Evolutionary conservation across 2,113 vertebrate genomes (phyloP).

Genomic region (Microcebus griseorufus): DNA sequence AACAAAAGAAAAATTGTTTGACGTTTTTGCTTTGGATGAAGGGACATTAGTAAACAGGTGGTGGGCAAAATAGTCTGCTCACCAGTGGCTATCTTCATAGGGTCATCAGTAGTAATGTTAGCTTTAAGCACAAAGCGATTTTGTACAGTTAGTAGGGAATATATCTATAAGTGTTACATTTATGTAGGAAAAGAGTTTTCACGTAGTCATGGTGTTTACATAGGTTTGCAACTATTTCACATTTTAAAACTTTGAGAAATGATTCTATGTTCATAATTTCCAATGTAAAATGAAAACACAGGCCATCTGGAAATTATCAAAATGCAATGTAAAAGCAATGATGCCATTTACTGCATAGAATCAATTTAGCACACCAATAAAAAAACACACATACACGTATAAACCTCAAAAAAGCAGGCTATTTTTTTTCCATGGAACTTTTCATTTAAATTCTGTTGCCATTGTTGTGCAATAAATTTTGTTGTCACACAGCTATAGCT

Average conservation of each 20-base stretch:
- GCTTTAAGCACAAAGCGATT: neutral
- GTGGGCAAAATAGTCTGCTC: neutral
- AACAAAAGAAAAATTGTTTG: conserved; percentile 4
- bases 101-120: neutral
- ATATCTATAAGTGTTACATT: neutral
- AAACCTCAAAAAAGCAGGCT: conserved; percentile 78
- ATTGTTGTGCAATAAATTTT: conserved; percentile 84
- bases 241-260: conserved; percentile 65
- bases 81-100: neutral
- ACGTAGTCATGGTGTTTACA: conserved; percentile 23
- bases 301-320: conserved; percentile 86
- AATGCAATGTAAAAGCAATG: conserved; percentile 83
- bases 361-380: conserved; percentile 87
- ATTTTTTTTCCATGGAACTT: conserved; percentile 78
- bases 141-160: neutral
- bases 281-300: conserved; percentile 81
- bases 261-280: conserved; percentile 82
- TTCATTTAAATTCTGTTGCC: conserved; percentile 86
- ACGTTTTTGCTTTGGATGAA: conserved; percentile 36
- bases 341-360: conserved; percentile 85
- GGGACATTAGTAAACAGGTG: neutral
- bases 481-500: conserved; percentile 82
- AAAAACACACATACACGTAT: conserved; percentile 74
- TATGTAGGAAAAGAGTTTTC: neutral
- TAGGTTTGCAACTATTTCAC: conserved; percentile 30